These are phyloP conservation scores for Phrynocephalus versicolor DNA, from an alignment of 2,113 vertebrate genomes.

Conservation along the genomic window DNA sequence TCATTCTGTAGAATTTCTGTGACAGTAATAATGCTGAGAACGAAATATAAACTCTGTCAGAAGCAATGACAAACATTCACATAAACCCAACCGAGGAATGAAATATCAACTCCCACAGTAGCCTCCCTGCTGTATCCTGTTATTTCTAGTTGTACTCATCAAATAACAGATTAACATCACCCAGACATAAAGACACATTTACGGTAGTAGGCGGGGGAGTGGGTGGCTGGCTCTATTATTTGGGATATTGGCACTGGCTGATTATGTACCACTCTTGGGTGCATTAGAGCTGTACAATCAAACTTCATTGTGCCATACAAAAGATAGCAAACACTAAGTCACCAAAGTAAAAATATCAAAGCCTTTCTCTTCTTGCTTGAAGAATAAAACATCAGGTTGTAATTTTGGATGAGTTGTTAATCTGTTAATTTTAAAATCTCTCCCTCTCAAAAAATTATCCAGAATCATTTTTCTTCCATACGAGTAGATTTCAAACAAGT, in stretches of 20 bases:
- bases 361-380: not conserved
- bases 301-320: constrained; percentile 8
- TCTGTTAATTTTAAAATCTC: too few relatives aligned
- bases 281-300: not conserved
- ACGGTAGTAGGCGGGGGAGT: not conserved
- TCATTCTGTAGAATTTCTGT: constrained; percentile 1
- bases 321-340: not conserved
- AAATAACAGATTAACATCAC: constrained; percentile 12
- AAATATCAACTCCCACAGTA: constrained; percentile 26
- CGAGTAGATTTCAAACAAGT: not conserved
- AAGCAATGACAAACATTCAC: not conserved
- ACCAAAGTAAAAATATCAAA: not conserved
- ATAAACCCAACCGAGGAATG: constrained; percentile 16
- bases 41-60: constrained; percentile 7
- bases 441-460: too few relatives aligned
- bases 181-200: constrained; percentile 19
- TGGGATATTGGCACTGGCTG: not conserved
- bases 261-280: not conserved
- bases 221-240: not conserved
- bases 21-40: not conserved
- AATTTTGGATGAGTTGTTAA: not conserved
- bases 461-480: too few relatives aligned
- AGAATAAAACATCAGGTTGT: not conserved
- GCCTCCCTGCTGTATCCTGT: constrained; percentile 20
- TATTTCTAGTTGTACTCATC: constrained; percentile 22